Evolutionary conservation across 2,888 invertebrate species (phyloP), one percentile per base, ranked within the genome.

Genomic region (Stenodera caucasica): DNA sequence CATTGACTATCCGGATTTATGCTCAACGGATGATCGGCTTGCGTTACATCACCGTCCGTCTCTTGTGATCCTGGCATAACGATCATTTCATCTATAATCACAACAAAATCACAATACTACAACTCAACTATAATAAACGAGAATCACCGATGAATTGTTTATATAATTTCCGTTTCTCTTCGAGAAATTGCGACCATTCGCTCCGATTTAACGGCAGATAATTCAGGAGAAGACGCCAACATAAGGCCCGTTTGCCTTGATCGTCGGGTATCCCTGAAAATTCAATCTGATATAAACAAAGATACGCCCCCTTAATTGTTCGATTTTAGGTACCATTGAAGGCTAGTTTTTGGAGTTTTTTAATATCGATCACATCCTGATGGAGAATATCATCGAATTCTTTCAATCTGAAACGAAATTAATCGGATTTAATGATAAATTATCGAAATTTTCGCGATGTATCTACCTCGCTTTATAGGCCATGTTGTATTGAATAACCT

Each of bases 1-100:
- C 99, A 99, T 52, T 94, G 90, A 77, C 97, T 97, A 70, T 94
- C 92, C 0, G 98, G 96, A 72, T 92, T 94, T n/a, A 92, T 90
- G 78, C 93, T 97, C 55, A 99, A 82, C 0, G 98, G 99, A 86
- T 99, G 93, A 79, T 95, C 94, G 37, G 84, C 83, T 54, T 81
- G 74, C 2, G 86, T 86, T 9, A 86, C 86, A 72, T 88, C 87
- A 0, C 86, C 86, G 69, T 83, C 82, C 15, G 82, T 79, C 59
- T 83, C 86, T 72, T 78, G 81, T 54, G 81, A 75, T 37, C 93
- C 93, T 0, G 95, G 95, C 61, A 90, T 90, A 2, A 94, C 90
- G 60, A 96, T 91, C 77, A 96, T 88, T 81, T 96, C 96, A 77
- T 92, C 92, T 90, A 72, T 2, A 80, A 81, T 69, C 14, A n/a